Conservation (phyloP, 2,888 invertebrate genomes). For the Polydrusus cervinus region DNA sequence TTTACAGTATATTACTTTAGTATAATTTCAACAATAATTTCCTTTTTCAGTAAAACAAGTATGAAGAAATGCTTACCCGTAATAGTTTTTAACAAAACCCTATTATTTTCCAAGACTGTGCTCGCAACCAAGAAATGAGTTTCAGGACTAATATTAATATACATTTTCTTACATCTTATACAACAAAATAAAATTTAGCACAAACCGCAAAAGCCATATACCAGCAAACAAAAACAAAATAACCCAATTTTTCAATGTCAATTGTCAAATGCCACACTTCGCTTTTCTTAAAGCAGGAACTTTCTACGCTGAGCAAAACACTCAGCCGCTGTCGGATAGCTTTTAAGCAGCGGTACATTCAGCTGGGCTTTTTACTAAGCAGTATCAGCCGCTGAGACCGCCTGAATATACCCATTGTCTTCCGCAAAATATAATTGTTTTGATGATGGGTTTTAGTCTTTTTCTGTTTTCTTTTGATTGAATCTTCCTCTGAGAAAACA, state of each 20-base stretch:
- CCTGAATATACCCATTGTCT: neutral
- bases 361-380: neutral
- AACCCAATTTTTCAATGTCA: neutral
- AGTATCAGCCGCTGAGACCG: constrained; percentile 2
- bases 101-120: constrained; percentile 2
- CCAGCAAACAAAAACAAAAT: neutral
- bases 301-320: constrained; percentile 2
- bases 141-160: constrained; percentile 3
- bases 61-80: constrained; percentile 8
- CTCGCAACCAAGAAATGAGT: constrained; percentile 2
- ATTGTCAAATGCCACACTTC: neutral
- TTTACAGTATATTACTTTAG: constrained; percentile 3
- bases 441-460: too few relatives aligned
- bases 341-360: neutral
- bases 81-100: constrained; percentile 5
- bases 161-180: neutral
- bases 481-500: too few relatives aligned
- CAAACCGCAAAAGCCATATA: too few relatives aligned
- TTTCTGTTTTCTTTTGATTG: too few relatives aligned
- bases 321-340: too few relatives aligned
- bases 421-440: too few relatives aligned
- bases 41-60: too few relatives aligned
- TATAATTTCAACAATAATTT: neutral
- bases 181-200: too few relatives aligned
- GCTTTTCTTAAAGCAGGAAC: neutral